Evolutionary conservation across 2,888 invertebrate genomes (phyloP), one percentile per base, ranked within the genome.

Genomic region (Temnothorax unifasciatus): DNA sequence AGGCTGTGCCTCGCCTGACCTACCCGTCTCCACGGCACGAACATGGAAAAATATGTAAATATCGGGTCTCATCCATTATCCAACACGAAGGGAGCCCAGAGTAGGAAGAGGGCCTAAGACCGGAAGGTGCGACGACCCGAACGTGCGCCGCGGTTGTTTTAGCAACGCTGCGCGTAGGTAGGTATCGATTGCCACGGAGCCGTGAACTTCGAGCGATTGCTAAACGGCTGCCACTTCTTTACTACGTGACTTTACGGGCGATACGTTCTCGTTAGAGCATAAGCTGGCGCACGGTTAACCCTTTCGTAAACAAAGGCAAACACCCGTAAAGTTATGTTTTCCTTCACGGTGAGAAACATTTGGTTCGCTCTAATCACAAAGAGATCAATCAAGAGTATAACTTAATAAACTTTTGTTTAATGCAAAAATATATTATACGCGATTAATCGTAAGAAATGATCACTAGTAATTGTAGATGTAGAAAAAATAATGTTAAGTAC

Each of bases 11-110:
- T 93, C 86, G 93, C 93, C 91, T 92, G 90, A 92, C 91, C 90
- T 91, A 90, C 82, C 91, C 90, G 86, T 88, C 87, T 88, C 87
- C 87, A 82, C 83, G 83, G 88, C 92, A 92, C 91, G 91, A 91
- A 93, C 93, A 92, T 92, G 91, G 92, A 93, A 92, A 93, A 93
- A 93, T 93, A 92, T 93, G 92, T 91, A 93, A 93, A 93, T 93
- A 92, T 92, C 92, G 91, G 87, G 86, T 87, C 91, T 91, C 91
- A 91, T 92, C 89, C 91, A 92, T 92, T 92, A 92, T 90, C 89
- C 90, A 87, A 87, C 88, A 86, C 82, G 84, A 84, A 82, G 85
- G 83, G 59, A 63, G 88, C 18, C 76, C 76, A 61, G 85, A 76
- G 63, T 63, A 57, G 79, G 68, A 84, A 84, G 84, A 85, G 83